Evolutionary conservation across 2,113 vertebrate species (phyloP), one percentile per base, ranked within the genome.

Genomic region (Phylloscopus trochilus): DNA sequence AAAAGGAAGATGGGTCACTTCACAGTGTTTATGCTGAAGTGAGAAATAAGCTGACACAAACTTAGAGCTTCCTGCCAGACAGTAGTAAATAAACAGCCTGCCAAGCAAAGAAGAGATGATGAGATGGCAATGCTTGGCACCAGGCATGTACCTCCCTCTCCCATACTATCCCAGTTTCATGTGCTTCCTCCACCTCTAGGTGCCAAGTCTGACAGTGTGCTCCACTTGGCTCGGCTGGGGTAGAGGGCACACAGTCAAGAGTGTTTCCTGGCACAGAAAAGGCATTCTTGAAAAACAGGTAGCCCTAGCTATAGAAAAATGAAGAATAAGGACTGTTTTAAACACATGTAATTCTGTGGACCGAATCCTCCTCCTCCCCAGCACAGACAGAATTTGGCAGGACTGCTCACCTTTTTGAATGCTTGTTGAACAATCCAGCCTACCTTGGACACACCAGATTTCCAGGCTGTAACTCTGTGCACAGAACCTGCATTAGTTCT

Each of bases 1-100:
- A 59, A 78, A 88, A 88, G 26, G 60, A 90, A 92, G 89, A 85
- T 52, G 67, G 92, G 78, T 93, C 88, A 88, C 58, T 94, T 84
- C 35, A 56, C 0, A 22, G 55, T 85, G 19, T 92, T 92, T 55
- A 67, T 39, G n/a, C 26, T 74, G n/a, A 87, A 89, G 51, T 70
- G 60, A 47, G 49, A 94, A 94, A 85, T 44, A 88, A 80, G 35
- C 60, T 72, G 70, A 95, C n/a, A 68, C 49, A 88, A 91, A 75
- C 53, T 55, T 56, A 76, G 26, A 91, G 47, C 35, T 74, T 80
- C 0, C 2, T 83, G 68, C 51, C 59, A 91, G 83, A 66, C 24
- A 62, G 89, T 5, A 83, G 76, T 59, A 90, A 90, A 93, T 49
- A 90, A 88, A 90, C 22, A 83, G 75, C 28, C 91, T 95, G 67